A percentile compares a stretch with the other conserved stretches of the same genome.
These are phyloP conservation scores for Palythoa grandiflora DNA, from an alignment of 92 coral and sea anemone species.

Conservation along the genomic window DNA sequence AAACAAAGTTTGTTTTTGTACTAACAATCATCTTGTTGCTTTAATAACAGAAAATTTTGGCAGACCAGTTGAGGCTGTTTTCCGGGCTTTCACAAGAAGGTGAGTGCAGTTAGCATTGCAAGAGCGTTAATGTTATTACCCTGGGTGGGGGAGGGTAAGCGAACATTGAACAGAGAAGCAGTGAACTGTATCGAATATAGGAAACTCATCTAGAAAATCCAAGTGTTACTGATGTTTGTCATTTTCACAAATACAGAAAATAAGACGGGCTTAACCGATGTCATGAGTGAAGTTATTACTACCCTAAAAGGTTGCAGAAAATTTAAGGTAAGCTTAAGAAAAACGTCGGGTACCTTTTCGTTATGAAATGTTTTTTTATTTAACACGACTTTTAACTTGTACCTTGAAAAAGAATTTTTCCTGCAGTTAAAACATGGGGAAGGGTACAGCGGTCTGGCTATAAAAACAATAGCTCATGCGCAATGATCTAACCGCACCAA, in stretches of 20 bases:
- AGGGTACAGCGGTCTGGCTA: no score
- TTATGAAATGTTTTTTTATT: no score
- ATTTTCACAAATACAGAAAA: background rate
- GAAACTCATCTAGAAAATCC: background rate
- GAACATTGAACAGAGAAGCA: background rate
- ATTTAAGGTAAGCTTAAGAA: background rate
- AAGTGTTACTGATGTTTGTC: background rate
- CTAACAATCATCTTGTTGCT: background rate
- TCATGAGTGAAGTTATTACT: background rate
- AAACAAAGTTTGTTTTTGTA: no score
- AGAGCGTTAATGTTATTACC: background rate
- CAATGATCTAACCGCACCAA: no score
- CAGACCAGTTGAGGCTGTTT: slow-evolving; percentile 56
- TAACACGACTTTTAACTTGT: no score
- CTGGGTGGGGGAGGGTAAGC: background rate
- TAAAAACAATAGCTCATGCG: no score
- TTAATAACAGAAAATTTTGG: slow-evolving; percentile 44
- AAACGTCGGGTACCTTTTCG: no score
- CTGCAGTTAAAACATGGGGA: no score
- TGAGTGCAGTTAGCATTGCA: background rate
- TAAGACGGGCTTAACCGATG: background rate
- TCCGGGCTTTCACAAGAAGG: slow-evolving; percentile 55
- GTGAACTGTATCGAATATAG: background rate
- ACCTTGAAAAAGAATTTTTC: no score
- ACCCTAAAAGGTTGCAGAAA: background rate